Base-by-base conservation (phyloP, 1,140 invertebrate genomes). In the Sycobia sp. region DNA sequence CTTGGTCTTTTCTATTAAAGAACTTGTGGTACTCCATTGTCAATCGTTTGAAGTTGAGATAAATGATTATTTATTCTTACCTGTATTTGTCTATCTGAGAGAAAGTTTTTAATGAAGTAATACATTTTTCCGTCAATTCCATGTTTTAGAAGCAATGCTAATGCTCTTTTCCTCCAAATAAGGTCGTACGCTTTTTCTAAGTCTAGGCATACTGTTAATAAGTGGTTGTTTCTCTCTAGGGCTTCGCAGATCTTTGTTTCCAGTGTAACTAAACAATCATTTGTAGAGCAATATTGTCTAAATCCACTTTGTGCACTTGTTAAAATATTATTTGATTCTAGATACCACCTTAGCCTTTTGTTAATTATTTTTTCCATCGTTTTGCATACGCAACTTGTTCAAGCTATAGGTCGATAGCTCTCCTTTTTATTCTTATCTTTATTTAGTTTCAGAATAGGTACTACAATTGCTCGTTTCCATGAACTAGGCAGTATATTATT, bases 381-480 rank as follows among this genome's bases (percentile, higher is more conserved):
- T 34, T 29, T 0, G 13, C 67, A 65, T 16, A 74, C n/a, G n/a
- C 47, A 67, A 14, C 50, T 63, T 1, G 59, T 63, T 23, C 63
- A 20, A 7, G 54, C 38, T 11, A 80, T 79, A 14, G 73, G 75
- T 13, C 75, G 43, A 16, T 49, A 49, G 14, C 46, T 49, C 7
- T 49, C 14, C 27, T 49, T 49, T 2, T 49, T 27, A 25, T 25
- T 3, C 14, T 29, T 25, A n/a, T 44, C 64, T 81, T 80, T 20
- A 65, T 63, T 23, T 67, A 69, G 67, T 80, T 80, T 1, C 56
- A 64, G 2, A 59, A 80, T 68, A 9, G 71, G 63, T 4, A 77
- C 71, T 8, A 76, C 65, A 27, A 51, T 71, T 8, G 74, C 67
- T 4, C 34, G n/a, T 67, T 72, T 79, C 69, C 73, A 78, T 25